phyloP scores from a whole-genome alignment of 2,888 invertebrate species.

The Zhuqinia jingwanae region DNA sequence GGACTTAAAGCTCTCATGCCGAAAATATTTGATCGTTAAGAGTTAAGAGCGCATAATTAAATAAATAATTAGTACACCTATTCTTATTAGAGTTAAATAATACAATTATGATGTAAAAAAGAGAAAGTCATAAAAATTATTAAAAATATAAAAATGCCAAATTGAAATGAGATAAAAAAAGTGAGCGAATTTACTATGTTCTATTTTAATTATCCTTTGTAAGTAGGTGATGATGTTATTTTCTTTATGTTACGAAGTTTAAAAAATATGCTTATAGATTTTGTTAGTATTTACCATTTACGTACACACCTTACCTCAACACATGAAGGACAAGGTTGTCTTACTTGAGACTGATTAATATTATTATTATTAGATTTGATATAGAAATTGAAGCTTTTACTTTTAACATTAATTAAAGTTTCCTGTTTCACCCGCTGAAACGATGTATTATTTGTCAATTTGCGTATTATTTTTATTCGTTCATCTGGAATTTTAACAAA shows the following conservation, averaged over 20 bases:
- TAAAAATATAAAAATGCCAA: background rate
- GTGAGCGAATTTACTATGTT: background rate
- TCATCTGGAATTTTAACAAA: background rate
- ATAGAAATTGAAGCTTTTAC: constrained; percentile 39
- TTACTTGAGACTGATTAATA: constrained; percentile 65
- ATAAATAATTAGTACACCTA: no score
- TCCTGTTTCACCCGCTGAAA: background rate
- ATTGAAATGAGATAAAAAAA: background rate
- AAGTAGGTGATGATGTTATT: background rate
- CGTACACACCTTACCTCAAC: constrained; percentile 11
- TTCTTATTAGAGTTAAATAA: no score
- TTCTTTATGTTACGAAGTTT: background rate
- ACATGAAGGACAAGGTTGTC: constrained; percentile 27
- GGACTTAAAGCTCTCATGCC: constrained; percentile 77
- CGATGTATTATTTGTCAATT: background rate
- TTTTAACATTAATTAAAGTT: constrained; percentile 55
- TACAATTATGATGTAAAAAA: no score
- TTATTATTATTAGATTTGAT: constrained; percentile 3
- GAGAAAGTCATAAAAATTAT: no score
- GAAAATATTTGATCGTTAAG: constrained; percentile 76
- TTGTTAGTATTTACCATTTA: constrained; percentile 43
- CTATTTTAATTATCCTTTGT: constrained; percentile 14
- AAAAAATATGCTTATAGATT: background rate
- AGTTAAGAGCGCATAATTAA: background rate
- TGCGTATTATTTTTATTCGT: background rate